Conservation (phyloP, 2,888 invertebrate species). For the Dynastes hyllus region DNA sequence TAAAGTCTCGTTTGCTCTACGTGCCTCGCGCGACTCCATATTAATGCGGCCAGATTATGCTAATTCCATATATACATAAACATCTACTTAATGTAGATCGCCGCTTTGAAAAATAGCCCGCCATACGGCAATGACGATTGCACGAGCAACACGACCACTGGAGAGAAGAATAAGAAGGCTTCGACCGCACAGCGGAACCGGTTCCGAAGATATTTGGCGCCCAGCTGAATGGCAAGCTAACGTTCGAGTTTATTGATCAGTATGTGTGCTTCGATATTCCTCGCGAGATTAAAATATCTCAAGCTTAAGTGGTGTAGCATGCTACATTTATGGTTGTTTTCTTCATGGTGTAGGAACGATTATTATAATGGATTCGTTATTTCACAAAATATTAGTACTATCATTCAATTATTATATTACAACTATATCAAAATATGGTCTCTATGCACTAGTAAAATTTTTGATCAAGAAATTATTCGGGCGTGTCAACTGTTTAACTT, state of each 20-base stretch:
- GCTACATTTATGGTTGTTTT: no score
- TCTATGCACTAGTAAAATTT: no score
- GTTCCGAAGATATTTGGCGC: constrained; percentile 44
- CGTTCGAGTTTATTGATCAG: constrained; percentile 40
- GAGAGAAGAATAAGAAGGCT: constrained; percentile 17
- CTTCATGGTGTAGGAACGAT: no score
- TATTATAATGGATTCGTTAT: no score
- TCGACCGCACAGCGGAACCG: constrained; percentile 30
- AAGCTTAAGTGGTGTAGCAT: no score
- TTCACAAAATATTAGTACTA: no score
- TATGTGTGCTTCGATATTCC: neutral
- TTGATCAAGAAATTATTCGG: no score
- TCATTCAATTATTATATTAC: no score
- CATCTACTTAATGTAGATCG: constrained; percentile 69
- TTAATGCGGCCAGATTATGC: constrained; percentile 69
- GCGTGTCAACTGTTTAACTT: no score
- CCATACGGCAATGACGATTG: constrained; percentile 43
- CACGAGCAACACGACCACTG: constrained; percentile 6
- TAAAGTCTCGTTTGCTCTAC: constrained; percentile 63
- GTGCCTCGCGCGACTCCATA: constrained; percentile 63
- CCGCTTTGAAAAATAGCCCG: constrained; percentile 58
- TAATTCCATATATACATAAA: constrained; percentile 70
- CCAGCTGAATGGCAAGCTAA: constrained; percentile 31
- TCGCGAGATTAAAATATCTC: constrained; percentile 13
- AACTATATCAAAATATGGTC: no score